These are phyloP conservation scores for Lasiurus borealis DNA, from an alignment of 2,113 vertebrate genomes.

Conservation along the genomic window DNA sequence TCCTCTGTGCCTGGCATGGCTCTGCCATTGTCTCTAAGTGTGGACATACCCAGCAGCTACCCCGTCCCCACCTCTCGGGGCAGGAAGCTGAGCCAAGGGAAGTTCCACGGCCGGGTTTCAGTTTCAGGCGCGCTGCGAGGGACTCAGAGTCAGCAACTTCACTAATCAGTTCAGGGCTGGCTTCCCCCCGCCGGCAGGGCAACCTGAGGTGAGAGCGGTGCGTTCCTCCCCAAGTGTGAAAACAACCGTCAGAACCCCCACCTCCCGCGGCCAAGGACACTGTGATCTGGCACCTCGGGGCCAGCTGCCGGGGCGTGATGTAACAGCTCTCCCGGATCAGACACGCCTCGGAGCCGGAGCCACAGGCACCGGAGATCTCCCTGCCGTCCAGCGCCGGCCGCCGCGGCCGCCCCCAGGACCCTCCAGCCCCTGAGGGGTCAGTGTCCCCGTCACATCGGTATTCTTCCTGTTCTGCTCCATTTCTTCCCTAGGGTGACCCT, in stretches of 20 bases:
- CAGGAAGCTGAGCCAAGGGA: neutral
- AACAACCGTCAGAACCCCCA: slow-evolving; percentile 26
- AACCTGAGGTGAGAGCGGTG: neutral
- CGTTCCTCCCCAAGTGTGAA: neutral
- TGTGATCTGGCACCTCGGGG: neutral
- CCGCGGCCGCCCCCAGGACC: neutral
- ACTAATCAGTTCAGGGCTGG: neutral
- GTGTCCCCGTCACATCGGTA: fast-evolving
- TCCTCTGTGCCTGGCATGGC: neutral
- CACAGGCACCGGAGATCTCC: neutral
- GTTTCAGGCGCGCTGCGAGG: neutral
- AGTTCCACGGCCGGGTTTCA: neutral
- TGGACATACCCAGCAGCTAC: fast-evolving
- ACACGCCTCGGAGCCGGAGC: too few species aligned
- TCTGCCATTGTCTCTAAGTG: neutral
- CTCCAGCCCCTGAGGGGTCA: neutral
- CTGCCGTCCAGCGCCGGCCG: fast-evolving
- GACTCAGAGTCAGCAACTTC: neutral
- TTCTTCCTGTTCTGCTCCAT: neutral
- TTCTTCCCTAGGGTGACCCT: neutral
- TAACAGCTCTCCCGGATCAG: neutral
- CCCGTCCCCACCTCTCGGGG: neutral
- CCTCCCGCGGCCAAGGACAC: neutral
- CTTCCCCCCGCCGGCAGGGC: neutral
- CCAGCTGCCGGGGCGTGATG: neutral